Evolutionary conservation across 2,797 vertebrate species (phyloP).

Genomic region (Scleropages formosus): DNA sequence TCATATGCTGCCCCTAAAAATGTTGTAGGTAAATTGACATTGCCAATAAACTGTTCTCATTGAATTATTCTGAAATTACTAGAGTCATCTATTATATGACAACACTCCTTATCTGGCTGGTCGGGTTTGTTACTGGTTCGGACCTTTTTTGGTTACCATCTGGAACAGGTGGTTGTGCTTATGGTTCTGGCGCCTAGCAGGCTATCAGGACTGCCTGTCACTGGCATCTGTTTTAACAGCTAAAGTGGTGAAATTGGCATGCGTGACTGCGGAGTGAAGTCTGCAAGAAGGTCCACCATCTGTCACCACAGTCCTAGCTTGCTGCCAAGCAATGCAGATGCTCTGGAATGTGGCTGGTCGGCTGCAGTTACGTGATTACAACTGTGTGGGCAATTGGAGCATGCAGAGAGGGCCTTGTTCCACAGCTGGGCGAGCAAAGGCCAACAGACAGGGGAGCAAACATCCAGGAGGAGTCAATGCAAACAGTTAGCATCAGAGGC

Average conservation of each 20-base stretch:
- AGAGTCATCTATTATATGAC: not conserved
- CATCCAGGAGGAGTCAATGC: not conserved
- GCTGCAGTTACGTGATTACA: not conserved
- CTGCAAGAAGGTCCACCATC: not conserved
- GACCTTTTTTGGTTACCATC: not conserved
- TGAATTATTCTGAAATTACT: not conserved
- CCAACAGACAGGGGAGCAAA: not conserved
- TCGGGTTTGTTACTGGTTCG: not conserved
- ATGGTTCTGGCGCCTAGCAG: slow-evolving; percentile 23
- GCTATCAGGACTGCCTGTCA: slow-evolving; percentile 6
- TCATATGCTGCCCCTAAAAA: no score
- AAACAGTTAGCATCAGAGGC: not conserved
- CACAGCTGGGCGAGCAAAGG: not conserved
- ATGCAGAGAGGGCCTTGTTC: not conserved
- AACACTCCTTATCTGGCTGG: no score
- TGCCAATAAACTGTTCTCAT: not conserved
- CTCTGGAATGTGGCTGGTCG: not conserved
- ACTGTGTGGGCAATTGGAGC: slow-evolving; percentile 1
- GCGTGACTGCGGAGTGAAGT: not conserved
- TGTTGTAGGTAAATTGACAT: not conserved
- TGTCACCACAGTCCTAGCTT: not conserved
- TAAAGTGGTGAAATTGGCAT: not conserved
- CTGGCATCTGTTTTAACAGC: slow-evolving; percentile 11
- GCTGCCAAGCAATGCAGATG: not conserved
- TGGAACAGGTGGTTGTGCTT: not conserved